Conservation (phyloP, 2,888 invertebrate genomes). For the Blastobasis lacticolella region DNA sequence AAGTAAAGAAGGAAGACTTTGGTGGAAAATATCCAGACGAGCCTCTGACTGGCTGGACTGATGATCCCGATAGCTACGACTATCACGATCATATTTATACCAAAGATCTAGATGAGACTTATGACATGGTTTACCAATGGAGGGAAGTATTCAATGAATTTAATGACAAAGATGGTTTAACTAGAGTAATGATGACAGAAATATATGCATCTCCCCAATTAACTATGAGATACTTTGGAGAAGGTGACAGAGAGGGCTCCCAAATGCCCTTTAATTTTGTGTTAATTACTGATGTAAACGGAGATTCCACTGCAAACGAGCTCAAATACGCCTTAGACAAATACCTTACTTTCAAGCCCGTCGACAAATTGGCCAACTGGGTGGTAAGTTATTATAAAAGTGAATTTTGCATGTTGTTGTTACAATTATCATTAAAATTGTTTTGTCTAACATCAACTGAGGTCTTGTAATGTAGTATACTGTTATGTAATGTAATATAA, state of each 20-base stretch:
- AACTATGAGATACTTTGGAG: constrained; percentile 79
- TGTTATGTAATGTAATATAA: too few relatives aligned
- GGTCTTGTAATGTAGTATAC: too few relatives aligned
- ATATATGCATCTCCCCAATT: constrained; percentile 76
- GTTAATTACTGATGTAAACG: constrained; percentile 76
- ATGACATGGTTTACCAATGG: constrained; percentile 79
- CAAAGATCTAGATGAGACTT: constrained; percentile 73
- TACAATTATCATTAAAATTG: too few relatives aligned
- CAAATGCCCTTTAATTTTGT: constrained; percentile 88
- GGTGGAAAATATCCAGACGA: constrained; percentile 71
- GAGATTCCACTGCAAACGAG: constrained; percentile 73
- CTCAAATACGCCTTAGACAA: constrained; percentile 76
- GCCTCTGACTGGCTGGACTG: constrained; percentile 52
- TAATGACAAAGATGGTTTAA: constrained; percentile 50
- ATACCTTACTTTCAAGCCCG: constrained; percentile 78
- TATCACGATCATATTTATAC: constrained; percentile 79
- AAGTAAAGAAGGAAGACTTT: constrained; percentile 59
- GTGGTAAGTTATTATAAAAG: constrained; percentile 72
- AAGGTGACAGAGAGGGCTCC: constrained; percentile 72
- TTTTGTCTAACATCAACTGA: too few relatives aligned
- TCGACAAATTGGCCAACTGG: constrained; percentile 80
- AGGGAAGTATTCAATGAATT: constrained; percentile 76
- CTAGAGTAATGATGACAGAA: constrained; percentile 84
- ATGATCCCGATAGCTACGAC: constrained; percentile 64
- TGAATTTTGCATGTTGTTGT: too few relatives aligned